Base-by-base conservation (phyloP, 2,113 vertebrate species). In the Pteronura brasiliensis region DNA sequence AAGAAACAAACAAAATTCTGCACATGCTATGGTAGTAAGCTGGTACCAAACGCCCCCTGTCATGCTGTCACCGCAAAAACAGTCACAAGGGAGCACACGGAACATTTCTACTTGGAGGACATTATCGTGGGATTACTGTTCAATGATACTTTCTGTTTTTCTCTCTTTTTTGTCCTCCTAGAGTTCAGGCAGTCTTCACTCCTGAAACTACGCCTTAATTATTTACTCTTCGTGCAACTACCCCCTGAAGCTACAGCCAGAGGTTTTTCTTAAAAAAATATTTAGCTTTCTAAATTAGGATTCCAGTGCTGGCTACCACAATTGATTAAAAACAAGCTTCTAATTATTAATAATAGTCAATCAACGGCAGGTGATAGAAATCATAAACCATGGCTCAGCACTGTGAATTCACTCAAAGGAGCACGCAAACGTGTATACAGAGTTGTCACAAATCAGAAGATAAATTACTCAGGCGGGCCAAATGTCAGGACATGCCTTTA, bases 221-320 rank as follows among this genome's bases (percentile, higher is more conserved):
- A n/a, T n/a, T 72, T 42, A 36, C 36, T 92, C 23, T 77, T 69
- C 9, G 3, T 29, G 4, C 63, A 77, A 63, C 29, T 7, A 36
- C 8, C 4, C 5, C 39, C n/a, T 18, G 61, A 94, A 95, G 55
- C 90, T 79, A 55, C 7, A 44, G 20, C 21, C 88, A 55, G 79
- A 93, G 18, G 44, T 47, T 57, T 94, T 61, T 52, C 80, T 79
- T 52, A 31, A 86, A 96, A 52, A 88, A 94, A 88, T 71, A 79
- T 0, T 79, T 80, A 80, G 71, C 25, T 88, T 93, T 57, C 20
- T 72, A 71, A 95, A 93, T 93, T 4, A 88, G 17, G 67, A 47
- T 76, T 29, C 25, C 49, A 80, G 14, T 15, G 3, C 47, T 39
- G 25, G 47, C 23, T 13, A 86, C 31, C 10, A 36, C 0, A 0